Evolutionary conservation across 2,113 vertebrate species (phyloP), one percentile per base, ranked within the genome.

Genomic region (Labrus mixtus): DNA sequence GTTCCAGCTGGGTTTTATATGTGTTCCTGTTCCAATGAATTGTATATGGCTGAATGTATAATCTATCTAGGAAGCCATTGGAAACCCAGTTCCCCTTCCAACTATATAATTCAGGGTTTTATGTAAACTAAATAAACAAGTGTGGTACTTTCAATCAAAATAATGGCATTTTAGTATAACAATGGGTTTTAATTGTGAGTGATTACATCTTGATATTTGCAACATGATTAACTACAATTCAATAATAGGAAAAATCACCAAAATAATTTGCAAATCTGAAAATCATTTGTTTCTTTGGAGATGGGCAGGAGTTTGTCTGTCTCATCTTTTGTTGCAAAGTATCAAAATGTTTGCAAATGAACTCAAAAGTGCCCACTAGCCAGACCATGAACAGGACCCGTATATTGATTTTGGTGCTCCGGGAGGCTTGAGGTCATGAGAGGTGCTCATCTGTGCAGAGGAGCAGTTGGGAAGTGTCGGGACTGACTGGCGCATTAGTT

Each of bases 401-500:
- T 36, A 36, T 84, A 76, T 85, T 51, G 81, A 87, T 78, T 79
- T 23, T 13, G 41, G 36, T 76, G 50, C 72, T 72, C 20, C 2
- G 60, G 25, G 50, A 70, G 64, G 23, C 74, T 66, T 1, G 43
- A 71, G 88, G 89, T 89, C 88, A 82, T 20, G 54, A 90, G 86
- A 83, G 85, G 72, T 81, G 79, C 78, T 79, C 67, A 51, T 87
- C 80, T 75, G 78, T 75, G 75, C 73, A 73, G 77, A 23, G 79
- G 83, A 89, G 80, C 84, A 73, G 84, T 62, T 58, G 78, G 79
- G 79, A 78, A 86, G 78, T 82, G 80, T 57, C 19, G 68, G 73
- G 90, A 94, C 66, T 22, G 82, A 83, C 90, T 73, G 87, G 58
- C 58, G 93, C 92, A 94, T 95, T 94, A 91, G 91, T 95, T 93